Conservation (phyloP, 2,888 invertebrate species). For the Ametastegia equiseti region DNA sequence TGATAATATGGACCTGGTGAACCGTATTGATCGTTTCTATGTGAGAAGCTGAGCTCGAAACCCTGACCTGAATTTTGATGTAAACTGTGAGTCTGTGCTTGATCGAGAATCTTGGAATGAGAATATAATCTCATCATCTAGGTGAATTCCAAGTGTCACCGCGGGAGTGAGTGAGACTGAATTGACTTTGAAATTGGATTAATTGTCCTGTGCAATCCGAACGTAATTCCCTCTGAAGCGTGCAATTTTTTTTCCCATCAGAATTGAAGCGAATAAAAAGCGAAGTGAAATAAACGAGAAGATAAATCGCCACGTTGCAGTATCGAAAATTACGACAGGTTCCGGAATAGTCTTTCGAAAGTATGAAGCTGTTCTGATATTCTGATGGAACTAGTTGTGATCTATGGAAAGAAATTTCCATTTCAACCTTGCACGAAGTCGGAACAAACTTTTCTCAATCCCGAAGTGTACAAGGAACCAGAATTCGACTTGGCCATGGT, state of each 20-base stretch:
- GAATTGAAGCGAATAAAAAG: no score
- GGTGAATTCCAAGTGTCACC: background rate
- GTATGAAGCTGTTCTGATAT: no score
- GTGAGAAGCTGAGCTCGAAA: background rate
- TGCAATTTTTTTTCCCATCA: no score
- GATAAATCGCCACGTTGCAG: no score
- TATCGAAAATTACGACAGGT: no score
- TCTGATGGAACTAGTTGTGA: no score
- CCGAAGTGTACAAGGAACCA: background rate
- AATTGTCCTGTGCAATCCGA: no score
- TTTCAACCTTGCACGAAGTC: background rate
- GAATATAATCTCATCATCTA: conserved; percentile 6
- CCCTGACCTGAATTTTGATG: conserved; percentile 14
- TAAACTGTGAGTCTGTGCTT: background rate
- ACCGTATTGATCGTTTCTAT: background rate
- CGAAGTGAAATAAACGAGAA: no score
- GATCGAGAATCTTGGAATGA: background rate
- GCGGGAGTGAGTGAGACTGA: no score
- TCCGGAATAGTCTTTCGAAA: no score
- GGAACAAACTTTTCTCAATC: background rate
- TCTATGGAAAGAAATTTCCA: no score
- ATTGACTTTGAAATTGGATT: background rate
- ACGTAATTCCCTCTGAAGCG: no score
- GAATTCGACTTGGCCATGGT: background rate
- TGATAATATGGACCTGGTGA: background rate